phyloP scores from a whole-genome alignment of 2,888 invertebrate species.

The Therioaphis trifolii region DNA sequence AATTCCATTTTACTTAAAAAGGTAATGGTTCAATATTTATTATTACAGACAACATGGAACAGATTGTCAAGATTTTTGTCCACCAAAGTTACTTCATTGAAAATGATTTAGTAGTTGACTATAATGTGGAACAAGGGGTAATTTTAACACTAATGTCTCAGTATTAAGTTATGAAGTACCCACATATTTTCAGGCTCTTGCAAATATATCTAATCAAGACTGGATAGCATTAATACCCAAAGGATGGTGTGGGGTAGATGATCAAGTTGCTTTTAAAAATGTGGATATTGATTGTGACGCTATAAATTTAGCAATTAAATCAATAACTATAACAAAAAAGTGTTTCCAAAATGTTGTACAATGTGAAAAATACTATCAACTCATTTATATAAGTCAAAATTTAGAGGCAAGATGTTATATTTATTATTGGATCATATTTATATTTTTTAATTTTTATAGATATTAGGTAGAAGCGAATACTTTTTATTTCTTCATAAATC shows the following conservation, averaged over 20 bases:
- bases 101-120: conserved; percentile 57
- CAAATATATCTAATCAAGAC: conserved; percentile 38
- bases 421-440: background rate
- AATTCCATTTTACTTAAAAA: no score
- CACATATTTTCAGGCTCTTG: conserved; percentile 36
- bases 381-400: conserved; percentile 52
- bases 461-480: conserved; percentile 56
- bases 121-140: conserved; percentile 51
- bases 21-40: background rate
- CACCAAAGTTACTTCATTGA: conserved; percentile 54
- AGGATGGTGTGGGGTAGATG: conserved; percentile 56
- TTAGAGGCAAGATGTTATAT: conserved; percentile 44
- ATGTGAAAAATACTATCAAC: conserved; percentile 55
- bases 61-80: conserved; percentile 59
- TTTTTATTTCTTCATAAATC: conserved; percentile 47
- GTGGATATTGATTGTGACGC: conserved; percentile 23
- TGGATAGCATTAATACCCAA: conserved; percentile 60
- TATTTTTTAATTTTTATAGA: conserved; percentile 15
- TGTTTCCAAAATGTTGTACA: conserved; percentile 54
- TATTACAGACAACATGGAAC: conserved; percentile 44
- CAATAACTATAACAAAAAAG: conserved; percentile 44
- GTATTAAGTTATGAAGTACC: background rate
- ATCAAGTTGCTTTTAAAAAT: conserved; percentile 52
- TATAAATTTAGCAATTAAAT: conserved; percentile 46
- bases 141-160: background rate